Base-by-base conservation (phyloP, 2,888 invertebrate species). In the Corythucha ciliata region DNA sequence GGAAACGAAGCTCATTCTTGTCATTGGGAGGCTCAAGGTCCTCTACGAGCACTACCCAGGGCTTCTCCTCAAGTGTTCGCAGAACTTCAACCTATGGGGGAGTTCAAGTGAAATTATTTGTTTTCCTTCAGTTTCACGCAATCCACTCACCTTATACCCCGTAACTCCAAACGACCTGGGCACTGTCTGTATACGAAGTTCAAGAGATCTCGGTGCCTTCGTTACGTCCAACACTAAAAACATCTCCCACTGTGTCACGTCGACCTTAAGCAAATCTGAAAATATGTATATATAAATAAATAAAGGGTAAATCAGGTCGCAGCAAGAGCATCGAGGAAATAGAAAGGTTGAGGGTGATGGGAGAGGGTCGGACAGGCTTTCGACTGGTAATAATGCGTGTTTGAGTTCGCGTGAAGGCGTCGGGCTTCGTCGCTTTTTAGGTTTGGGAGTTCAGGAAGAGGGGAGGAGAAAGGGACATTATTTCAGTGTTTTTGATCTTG, bases 151-250 rank as follows among this genome's bases (percentile, higher is more conserved):
- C 33, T 47, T 53, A 37, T 56, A 56, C 8, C 52, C 55, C 16
- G 42, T 46, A 16, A 56, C 53, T 21, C 49, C 49, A 10, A 56
- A 37, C 14, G 32, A 32, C n/a, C 37, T 27, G 2, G 55, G 55
- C 29, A 53, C 53, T n/a, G 53, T 50, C 40, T 60, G 59, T 6
- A 60, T 18, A 12, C 51, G 53, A 20, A 60, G 52, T 5, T 52
- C 47, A 22, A 60, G 40, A 16, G 50, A 42, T 10, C 54, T 45
- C 2, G 53, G 56, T 39, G 57, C 45, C 16, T 44, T 48, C n/a
- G 58, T 52, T 16, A 60, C 49, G 26, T 60, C 60, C 8, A 60
- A 58, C 14, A 56, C 52, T 47, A 56, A 44, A 33, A 60, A 60
- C 21, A 59, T 41, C 21, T 56, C 53, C 52, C 56, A 58, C 24